Base-by-base conservation (phyloP, 2,113 vertebrate genomes). In the Perognathus longimembris region DNA sequence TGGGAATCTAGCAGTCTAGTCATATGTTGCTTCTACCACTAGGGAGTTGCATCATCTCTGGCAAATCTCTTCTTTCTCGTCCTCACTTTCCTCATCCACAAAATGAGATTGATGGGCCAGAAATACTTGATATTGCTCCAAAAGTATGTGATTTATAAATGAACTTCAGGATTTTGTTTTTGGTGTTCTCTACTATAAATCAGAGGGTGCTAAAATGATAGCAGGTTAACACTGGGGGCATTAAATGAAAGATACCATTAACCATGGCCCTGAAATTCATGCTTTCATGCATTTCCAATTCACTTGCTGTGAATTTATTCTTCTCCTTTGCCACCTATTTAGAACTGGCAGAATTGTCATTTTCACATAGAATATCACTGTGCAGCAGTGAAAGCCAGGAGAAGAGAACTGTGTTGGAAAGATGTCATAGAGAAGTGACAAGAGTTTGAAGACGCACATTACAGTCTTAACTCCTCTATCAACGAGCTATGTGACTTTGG, bases 51-150 rank as follows among this genome's bases (percentile, higher is more conserved):
- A 81, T 88, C 86, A 77, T 45, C 28, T 76, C 86, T 93, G 79
- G 77, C 86, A 90, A 90, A 83, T 57, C 21, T 75, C 75, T 90
- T 79, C 22, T 77, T 76, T 85, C 34, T 91, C 73, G 71, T 50
- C 63, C 79, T 93, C 61, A 83, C 26, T 92, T 90, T 81, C 28
- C 4, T 83, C 54, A 90, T 74, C 38, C 42, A 88, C 26, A 64
- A 92, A 93, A 95, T 95, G 85, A 92, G 22, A 45, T 69, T 85
- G 50, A 50, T 89, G 81, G 32, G 77, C 22, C 89, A 85, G 66
- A 95, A 82, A 30, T 54, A 78, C 45, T 90, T 91, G 90, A 86
- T 87, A 38, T 85, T 66, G 40, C 24, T 87, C 92, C 92, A 91
- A 32, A 34, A 40, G 18, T 66, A 80, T 85, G 69, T 75, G 70